phyloP scores from a whole-genome alignment of 2,113 vertebrate genomes.

The Lamprologus sp. region DNA sequence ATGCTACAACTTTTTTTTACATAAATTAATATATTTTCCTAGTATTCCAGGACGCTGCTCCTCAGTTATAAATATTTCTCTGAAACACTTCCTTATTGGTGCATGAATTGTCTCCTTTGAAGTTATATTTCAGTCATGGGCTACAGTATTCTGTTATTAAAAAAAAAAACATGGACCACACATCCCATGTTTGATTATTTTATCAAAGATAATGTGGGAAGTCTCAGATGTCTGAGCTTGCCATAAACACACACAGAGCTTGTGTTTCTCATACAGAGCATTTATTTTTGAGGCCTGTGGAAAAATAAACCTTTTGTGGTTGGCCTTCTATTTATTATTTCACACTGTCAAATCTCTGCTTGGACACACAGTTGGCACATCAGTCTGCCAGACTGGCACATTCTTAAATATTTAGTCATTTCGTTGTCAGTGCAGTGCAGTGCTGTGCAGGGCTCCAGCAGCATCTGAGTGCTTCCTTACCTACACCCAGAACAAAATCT shows the following conservation, averaged over 20 bases:
- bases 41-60: neutral
- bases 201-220: neutral
- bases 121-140: neutral
- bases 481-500: slow-evolving; percentile 5
- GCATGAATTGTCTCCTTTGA: neutral
- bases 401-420: neutral
- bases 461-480: neutral
- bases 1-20: neutral
- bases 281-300: neutral
- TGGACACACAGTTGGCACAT: neutral
- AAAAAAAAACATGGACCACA: neutral
- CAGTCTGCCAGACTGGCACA: neutral
- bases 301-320: neutral
- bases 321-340: neutral
- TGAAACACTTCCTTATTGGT: neutral
- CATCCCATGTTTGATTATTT: neutral
- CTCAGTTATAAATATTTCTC: neutral
- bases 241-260: neutral
- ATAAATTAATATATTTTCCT: neutral
- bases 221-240: neutral
- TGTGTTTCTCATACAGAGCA: neutral
- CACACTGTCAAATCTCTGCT: neutral
- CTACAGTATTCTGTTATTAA: neutral
- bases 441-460: neutral
- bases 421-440: neutral